Base-by-base conservation (phyloP, 2,113 vertebrate genomes). In the Bettongia penicillata region DNA sequence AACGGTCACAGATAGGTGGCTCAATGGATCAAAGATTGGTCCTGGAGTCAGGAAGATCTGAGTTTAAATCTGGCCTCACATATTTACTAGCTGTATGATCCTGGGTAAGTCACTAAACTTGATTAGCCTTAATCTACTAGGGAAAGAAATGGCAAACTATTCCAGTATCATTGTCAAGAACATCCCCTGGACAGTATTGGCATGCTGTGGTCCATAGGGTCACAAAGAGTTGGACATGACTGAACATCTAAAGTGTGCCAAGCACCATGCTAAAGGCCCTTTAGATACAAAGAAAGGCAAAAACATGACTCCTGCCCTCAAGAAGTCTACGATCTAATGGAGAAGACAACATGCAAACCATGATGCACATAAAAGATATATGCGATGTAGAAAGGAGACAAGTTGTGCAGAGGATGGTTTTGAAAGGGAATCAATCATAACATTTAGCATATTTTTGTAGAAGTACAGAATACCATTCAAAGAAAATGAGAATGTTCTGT, bases 401-500 rank as follows among this genome's bases (percentile, higher is more conserved):
- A 68, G 3, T 68, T 37, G 57, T 2, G 31, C 31, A 9, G 37
- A 77, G 14, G 14, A 77, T n/a, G 14, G 4, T 77, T n/a, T 77
- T 12, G 4, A n/a, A n/a, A 77, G 8, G 31, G 31, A n/a, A 77
- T 77, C 14, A 28, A 77, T n/a, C 37, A 68, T 68, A 77, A 19
- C 2, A 77, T 77, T 77, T 77, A 19, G 14, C 12, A 77, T 77
- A 68, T 77, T 77, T 61, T 77, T 77, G 26, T n/a, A 77, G 5
- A 77, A 77, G 37, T 92, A 95, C 50, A 94, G 37, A 94, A 28
- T 53, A 24, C 24, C 9, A 89, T 31, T 12, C 52, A 91, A 97
- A n/a, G 37, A 94, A 90, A 3, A 57, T 91, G 90, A 84, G 49
- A 95, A 95, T 49, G 25, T 96, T 91, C 93, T 95, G 50, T 95